These are phyloP conservation scores for Trichonephila clavipes DNA, from an alignment of 1,140 invertebrate species.

Conservation along the genomic window DNA sequence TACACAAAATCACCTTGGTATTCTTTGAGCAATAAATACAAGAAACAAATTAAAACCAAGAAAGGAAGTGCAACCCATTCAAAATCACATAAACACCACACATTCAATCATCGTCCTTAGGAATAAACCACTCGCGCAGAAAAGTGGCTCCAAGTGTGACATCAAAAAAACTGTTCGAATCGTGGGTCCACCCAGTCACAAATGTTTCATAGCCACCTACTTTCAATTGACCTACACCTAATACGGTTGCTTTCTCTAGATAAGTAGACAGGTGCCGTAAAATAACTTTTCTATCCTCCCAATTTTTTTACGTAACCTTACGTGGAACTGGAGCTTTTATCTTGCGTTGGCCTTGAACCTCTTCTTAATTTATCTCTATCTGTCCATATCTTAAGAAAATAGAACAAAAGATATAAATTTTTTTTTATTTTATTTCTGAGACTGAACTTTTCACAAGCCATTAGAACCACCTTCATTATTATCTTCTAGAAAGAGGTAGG, in stretches of 20 bases:
- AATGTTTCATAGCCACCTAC: constrained; percentile 42
- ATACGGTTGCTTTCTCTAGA: constrained; percentile 12
- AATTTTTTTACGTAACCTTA: background rate
- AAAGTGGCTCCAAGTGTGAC: constrained; percentile 14
- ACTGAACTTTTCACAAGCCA: background rate
- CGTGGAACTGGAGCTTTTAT: background rate
- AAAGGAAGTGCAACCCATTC: too few species aligned
- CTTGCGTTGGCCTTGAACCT: constrained; percentile 32
- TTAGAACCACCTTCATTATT: constrained; percentile 29
- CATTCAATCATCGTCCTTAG: background rate
- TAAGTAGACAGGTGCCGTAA: constrained; percentile 3
- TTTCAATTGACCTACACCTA: constrained; percentile 35
- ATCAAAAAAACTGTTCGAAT: background rate
- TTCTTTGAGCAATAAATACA: too few species aligned
- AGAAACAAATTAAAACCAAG: too few species aligned
- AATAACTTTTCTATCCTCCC: background rate
- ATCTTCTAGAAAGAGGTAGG: constrained; percentile 3
- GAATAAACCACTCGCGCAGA: background rate
- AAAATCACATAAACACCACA: too few species aligned
- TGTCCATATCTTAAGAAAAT: background rate
- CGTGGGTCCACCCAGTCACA: background rate
- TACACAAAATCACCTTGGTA: too few species aligned
- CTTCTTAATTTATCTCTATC: constrained; percentile 31
- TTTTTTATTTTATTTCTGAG: background rate
- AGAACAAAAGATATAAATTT: background rate